Conservation (phyloP, 2,888 invertebrate genomes). For the Meiosimyza platycephala region DNA sequence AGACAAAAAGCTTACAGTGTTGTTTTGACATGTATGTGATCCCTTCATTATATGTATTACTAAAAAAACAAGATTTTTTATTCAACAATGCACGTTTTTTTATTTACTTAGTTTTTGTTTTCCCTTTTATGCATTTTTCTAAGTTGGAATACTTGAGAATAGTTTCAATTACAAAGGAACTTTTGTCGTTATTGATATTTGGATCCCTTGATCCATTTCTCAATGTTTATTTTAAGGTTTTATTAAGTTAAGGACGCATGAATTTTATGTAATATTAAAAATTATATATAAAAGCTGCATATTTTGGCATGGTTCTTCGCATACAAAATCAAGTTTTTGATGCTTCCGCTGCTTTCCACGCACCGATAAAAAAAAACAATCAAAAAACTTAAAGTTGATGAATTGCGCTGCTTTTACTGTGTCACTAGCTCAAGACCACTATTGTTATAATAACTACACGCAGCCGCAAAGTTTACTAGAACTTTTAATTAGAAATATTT, state of each 20-base stretch:
- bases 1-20: neutral
- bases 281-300: too few species aligned
- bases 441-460: conserved; percentile 21
- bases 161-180: conserved; percentile 1
- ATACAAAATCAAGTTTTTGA: conserved; percentile 41
- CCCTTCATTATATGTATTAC: neutral
- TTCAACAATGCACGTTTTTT: neutral
- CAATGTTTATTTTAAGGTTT: conserved; percentile 17
- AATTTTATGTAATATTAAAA: neutral
- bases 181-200: neutral
- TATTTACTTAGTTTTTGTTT: conserved; percentile 16
- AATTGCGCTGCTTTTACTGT: conserved; percentile 54
- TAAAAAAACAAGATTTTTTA: neutral
- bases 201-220: neutral
- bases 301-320: too few species aligned
- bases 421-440: conserved; percentile 24
- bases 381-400: conserved; percentile 31
- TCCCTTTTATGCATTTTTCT: conserved; percentile 10
- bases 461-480: conserved; percentile 9
- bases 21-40: neutral
- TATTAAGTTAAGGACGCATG: conserved; percentile 29
- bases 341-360: conserved; percentile 58
- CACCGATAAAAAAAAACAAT: conserved; percentile 42
- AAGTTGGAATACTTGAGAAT: conserved; percentile 31
- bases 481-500: too few species aligned